Conservation (phyloP, 2,113 vertebrate genomes). For the Naja naja region DNA sequence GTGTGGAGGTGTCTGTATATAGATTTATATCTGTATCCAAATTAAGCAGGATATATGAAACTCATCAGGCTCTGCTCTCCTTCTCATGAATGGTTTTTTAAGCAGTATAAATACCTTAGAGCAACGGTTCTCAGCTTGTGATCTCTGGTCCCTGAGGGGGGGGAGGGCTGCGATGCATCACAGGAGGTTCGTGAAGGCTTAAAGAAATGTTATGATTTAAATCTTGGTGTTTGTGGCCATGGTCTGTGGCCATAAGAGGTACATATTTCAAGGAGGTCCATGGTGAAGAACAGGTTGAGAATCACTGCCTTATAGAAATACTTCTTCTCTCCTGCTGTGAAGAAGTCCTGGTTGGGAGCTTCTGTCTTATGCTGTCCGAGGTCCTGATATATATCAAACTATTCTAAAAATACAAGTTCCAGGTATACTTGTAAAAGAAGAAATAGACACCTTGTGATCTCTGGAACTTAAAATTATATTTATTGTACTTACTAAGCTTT, state of each 20-base stretch:
- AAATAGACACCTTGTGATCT: no score
- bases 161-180: not conserved
- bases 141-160: not conserved
- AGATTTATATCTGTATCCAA: not conserved
- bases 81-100: not conserved
- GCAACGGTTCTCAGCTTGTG: not conserved
- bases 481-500: no score
- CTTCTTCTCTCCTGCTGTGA: not conserved
- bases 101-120: not conserved
- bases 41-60: not conserved
- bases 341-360: not conserved
- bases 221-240: not conserved
- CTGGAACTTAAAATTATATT: no score
- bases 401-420: no score
- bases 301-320: not conserved
- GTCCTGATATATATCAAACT: no score
- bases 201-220: not conserved
- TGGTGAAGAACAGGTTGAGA: not conserved
- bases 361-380: not conserved
- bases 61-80: not conserved
- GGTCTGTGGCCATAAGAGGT: not conserved
- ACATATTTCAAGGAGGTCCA: not conserved
- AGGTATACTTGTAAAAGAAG: no score
- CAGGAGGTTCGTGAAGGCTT: not conserved
- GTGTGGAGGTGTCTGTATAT: not conserved